Conservation (phyloP, 2,113 vertebrate genomes). For the Hippocampus comes region DNA sequence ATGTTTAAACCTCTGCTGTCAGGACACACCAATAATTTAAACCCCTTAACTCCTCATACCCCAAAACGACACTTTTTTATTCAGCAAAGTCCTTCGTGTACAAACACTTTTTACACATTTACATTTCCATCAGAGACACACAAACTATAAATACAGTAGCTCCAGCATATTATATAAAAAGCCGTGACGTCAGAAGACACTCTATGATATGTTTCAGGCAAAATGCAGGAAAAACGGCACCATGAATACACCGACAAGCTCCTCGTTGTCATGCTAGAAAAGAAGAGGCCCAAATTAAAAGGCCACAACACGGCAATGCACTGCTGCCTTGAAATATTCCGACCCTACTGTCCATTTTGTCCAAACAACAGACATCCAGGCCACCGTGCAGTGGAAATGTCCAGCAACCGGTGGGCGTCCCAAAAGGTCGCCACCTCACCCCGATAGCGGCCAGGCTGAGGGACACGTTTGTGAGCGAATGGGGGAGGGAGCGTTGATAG, state of each 20-base stretch:
- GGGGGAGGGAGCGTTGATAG: neutral
- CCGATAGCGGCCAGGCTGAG: slow-evolving; percentile 29
- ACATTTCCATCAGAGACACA: slow-evolving; percentile 39
- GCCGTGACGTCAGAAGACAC: slow-evolving; percentile 18
- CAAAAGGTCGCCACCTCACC: slow-evolving; percentile 47
- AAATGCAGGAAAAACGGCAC: slow-evolving; percentile 30
- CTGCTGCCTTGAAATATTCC: slow-evolving; percentile 43
- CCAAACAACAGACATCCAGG: slow-evolving; percentile 45
- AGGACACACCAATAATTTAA: slow-evolving; percentile 4
- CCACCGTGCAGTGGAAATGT: slow-evolving; percentile 44
- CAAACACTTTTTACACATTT: slow-evolving; percentile 66
- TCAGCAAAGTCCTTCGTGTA: slow-evolving; percentile 42
- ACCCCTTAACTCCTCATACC: slow-evolving; percentile 5
- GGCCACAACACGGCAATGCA: slow-evolving; percentile 15
- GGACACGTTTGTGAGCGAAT: slow-evolving; percentile 6
- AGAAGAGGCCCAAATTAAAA: slow-evolving; percentile 37
- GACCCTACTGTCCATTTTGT: slow-evolving; percentile 20
- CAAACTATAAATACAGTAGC: slow-evolving; percentile 39
- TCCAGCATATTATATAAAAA: slow-evolving; percentile 29
- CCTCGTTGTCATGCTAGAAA: slow-evolving; percentile 37
- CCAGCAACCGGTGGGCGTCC: slow-evolving; percentile 48
- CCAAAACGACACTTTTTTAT: slow-evolving; percentile 49
- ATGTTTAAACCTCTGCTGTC: neutral
- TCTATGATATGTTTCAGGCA: slow-evolving; percentile 29
- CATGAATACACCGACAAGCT: slow-evolving; percentile 56